These are phyloP conservation scores for Epizoanthus rinbou DNA, from an alignment of 92 coral and sea anemone species.

Conservation along the genomic window DNA sequence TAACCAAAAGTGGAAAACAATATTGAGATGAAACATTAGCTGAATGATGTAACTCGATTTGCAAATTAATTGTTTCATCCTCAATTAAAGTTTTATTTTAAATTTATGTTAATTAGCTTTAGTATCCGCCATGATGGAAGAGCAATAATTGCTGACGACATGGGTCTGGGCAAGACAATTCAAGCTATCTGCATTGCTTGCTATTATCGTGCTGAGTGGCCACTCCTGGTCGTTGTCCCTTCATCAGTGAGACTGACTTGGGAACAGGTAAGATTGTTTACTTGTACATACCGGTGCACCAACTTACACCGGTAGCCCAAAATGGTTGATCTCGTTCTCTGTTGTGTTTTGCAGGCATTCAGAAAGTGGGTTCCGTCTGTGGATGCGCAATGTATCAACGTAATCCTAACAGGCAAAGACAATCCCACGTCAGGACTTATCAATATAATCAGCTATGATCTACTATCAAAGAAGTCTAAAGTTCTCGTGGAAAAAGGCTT, in stretches of 20 bases:
- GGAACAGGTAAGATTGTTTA: constrained; percentile 71
- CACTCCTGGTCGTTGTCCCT: constrained; percentile 88
- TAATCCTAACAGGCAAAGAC: constrained; percentile 92
- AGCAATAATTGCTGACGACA: constrained; percentile 95
- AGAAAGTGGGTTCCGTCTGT: constrained; percentile 88
- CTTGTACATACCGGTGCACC: neutral
- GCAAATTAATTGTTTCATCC: neutral
- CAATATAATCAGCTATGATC: constrained; percentile 91
- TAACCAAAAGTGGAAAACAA: no score
- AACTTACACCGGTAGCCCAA: neutral
- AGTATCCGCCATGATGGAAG: constrained; percentile 95
- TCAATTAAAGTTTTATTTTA: neutral
- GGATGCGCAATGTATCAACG: constrained; percentile 75
- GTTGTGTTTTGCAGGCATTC: constrained; percentile 67
- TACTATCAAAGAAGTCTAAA: constrained; percentile 71
- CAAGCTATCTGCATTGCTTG: constrained; percentile 97
- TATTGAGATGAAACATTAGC: no score
- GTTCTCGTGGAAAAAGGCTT: constrained; percentile 62
- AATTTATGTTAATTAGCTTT: constrained; percentile 49
- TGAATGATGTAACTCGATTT: no score
- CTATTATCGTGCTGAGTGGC: constrained; percentile 93
- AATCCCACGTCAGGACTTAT: constrained; percentile 80
- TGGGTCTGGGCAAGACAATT: constrained; percentile 98
- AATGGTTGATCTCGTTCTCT: neutral
- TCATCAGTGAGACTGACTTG: constrained; percentile 92